Evolutionary conservation across 2,797 vertebrate genomes (phyloP).

Genomic region (Xyrichtys novacula): DNA sequence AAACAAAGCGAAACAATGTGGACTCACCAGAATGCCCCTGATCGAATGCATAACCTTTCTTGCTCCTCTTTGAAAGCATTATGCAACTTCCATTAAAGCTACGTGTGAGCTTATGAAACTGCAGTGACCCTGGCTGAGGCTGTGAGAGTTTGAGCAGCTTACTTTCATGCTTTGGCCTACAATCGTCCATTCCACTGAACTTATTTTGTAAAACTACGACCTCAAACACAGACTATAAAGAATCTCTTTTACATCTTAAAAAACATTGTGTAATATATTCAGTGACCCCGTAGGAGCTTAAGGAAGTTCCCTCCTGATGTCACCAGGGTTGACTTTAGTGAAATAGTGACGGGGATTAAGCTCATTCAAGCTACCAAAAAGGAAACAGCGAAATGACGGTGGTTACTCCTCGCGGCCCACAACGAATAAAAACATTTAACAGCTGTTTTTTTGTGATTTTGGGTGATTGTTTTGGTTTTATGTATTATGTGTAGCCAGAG

Average conservation of each 20-base stretch:
- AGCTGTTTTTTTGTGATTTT: neutral
- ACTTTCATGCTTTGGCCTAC: neutral
- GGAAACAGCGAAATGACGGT: neutral
- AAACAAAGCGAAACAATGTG: conserved; percentile 5
- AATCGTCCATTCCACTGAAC: neutral
- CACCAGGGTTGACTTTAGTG: neutral
- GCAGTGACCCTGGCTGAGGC: neutral
- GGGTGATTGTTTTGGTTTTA: too few species aligned
- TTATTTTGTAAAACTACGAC: neutral
- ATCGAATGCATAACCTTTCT: neutral
- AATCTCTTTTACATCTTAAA: neutral
- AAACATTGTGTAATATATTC: neutral
- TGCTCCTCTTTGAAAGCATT: neutral
- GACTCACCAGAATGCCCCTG: neutral
- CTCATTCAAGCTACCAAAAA: neutral
- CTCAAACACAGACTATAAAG: neutral
- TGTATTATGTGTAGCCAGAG: neutral
- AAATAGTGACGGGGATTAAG: neutral
- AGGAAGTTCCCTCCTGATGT: neutral
- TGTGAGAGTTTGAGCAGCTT: neutral
- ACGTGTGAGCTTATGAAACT: neutral
- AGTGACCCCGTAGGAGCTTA: neutral
- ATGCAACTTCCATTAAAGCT: neutral
- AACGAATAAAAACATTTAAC: neutral
- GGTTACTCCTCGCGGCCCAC: neutral